phyloP scores from a whole-genome alignment of 2,888 invertebrate species.

The Selenia dentaria region DNA sequence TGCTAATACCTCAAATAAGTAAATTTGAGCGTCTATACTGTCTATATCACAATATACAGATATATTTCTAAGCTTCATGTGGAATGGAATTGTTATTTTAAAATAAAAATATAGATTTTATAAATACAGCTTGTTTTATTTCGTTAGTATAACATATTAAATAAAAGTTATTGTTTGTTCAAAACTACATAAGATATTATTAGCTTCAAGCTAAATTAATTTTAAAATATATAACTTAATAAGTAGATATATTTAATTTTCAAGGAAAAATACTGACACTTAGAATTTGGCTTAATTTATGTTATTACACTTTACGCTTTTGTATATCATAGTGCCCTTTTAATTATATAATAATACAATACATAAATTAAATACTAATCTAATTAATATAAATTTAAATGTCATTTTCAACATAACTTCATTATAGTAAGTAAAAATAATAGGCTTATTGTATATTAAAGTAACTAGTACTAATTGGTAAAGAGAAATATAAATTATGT shows the following conservation, averaged over 20 bases:
- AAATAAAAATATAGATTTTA: constrained; percentile 18
- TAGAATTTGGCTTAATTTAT: constrained; percentile 4
- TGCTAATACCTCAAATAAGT: constrained; percentile 55
- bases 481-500: too few species aligned
- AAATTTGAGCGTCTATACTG: constrained; percentile 22
- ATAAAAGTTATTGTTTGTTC: too few species aligned
- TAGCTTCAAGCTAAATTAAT: constrained; percentile 15
- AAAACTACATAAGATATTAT: not conserved
- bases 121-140: constrained; percentile 22
- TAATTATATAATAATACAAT: too few species aligned
- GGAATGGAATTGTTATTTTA: constrained; percentile 23
- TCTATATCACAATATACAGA: constrained; percentile 22
- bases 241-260: not conserved
- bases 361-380: too few species aligned
- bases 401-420: constrained; percentile 47
- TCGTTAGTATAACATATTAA: constrained; percentile 7
- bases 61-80: constrained; percentile 21
- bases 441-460: too few species aligned
- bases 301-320: too few species aligned
- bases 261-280: constrained; percentile 7
- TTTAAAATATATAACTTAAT: not conserved
- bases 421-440: too few species aligned
- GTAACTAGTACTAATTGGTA: too few species aligned
- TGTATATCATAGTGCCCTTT: too few species aligned
- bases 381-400: constrained; percentile 6